Percentiles rank a stretch among this genome's conserved stretches.
These are phyloP conservation scores for Neuroscelio doddi DNA, from an alignment of 2,888 invertebrate species.

Conservation along the genomic window DNA sequence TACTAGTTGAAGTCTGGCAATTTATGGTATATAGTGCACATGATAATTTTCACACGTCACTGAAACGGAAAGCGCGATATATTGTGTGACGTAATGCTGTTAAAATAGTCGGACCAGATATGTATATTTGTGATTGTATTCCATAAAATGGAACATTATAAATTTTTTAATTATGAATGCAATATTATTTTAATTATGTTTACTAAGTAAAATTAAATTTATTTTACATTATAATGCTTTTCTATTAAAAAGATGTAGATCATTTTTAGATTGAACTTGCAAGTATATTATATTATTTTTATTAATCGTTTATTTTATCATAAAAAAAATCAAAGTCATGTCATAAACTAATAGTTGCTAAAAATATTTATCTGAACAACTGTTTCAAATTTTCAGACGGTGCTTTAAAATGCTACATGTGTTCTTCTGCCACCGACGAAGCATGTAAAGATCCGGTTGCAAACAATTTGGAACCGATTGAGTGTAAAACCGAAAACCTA, in stretches of 20 bases:
- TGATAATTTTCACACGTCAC: slow-evolving; percentile 47
- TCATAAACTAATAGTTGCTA: neutral
- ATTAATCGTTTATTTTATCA: neutral
- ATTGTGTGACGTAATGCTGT: slow-evolving; percentile 32
- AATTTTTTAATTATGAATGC: neutral
- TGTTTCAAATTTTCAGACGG: slow-evolving; percentile 50
- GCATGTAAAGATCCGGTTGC: slow-evolving; percentile 50
- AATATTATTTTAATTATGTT: too few species aligned
- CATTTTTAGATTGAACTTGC: too few species aligned
- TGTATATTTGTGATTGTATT: slow-evolving; percentile 13
- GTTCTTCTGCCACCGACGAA: slow-evolving; percentile 49
- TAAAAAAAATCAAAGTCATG: neutral
- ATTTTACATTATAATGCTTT: too few species aligned
- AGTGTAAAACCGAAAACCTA: slow-evolving; percentile 53
- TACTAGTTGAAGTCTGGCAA: slow-evolving; percentile 11
- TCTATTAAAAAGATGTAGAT: too few species aligned
- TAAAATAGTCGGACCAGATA: slow-evolving; percentile 29
- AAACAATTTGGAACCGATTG: slow-evolving; percentile 43
- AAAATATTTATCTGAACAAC: neutral
- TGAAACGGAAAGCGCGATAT: slow-evolving; percentile 33
- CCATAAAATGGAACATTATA: slow-evolving; percentile 8
- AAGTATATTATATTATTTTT: neutral
- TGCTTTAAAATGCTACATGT: slow-evolving; percentile 61
- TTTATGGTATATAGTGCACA: slow-evolving; percentile 29
- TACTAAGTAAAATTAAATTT: too few species aligned